Conservation (phyloP, 23 tunicate genomes). For the Aplidium turbinatum region DNA sequence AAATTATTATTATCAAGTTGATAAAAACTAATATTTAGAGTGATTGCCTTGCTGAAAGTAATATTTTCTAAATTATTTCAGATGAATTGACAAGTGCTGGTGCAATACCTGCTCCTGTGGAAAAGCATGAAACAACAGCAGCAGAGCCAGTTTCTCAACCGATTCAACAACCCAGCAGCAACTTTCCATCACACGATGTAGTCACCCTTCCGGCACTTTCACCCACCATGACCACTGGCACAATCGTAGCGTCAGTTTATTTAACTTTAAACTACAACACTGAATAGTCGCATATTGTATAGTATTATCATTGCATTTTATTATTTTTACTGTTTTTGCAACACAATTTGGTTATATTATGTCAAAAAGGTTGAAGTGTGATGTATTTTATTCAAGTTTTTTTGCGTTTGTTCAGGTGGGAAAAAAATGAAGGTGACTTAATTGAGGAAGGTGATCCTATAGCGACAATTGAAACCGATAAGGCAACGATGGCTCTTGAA, state of each 20-base stretch:
- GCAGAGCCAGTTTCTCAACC: constrained; percentile 37
- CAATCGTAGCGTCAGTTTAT: constrained; percentile 73
- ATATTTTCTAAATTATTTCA: too few species aligned
- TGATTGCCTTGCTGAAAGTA: too few species aligned
- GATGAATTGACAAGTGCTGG: constrained; percentile 1
- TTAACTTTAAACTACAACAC: too few species aligned
- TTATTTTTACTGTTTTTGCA: too few species aligned
- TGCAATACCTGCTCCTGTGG: neutral
- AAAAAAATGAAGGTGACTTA: constrained; percentile 73
- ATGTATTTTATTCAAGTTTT: too few species aligned
- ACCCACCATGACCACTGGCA: constrained; percentile 98
- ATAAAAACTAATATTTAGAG: too few species aligned
- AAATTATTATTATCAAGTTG: too few species aligned
- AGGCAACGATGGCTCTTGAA: constrained; percentile 92
- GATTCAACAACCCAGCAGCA: constrained; percentile 15
- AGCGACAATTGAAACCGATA: constrained; percentile 95
- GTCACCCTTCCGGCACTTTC: constrained; percentile 89
- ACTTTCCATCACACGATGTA: constrained; percentile 78
- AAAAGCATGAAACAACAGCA: constrained; percentile 5
- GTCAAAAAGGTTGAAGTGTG: neutral
- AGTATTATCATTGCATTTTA: too few species aligned
- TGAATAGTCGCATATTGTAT: too few species aligned
- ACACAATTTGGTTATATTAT: neutral
- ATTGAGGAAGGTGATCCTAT: constrained; percentile 93
- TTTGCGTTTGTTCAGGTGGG: constrained; percentile 71